Base-by-base conservation (phyloP, 2,888 invertebrate genomes). In the Habroteleia sp. region DNA sequence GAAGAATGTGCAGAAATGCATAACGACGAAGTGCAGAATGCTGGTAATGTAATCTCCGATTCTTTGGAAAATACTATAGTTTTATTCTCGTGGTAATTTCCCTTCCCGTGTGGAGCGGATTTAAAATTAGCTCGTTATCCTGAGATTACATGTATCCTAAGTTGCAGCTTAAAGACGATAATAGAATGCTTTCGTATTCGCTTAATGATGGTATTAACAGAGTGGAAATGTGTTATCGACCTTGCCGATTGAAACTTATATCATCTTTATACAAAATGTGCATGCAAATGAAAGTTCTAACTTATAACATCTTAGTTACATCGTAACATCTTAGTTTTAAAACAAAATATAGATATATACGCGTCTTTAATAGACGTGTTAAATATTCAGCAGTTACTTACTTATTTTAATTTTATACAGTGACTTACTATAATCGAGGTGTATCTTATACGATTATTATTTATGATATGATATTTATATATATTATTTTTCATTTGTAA, bases 51-150 rank as follows among this genome's bases (percentile, higher is more conserved):
- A 71, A 63, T 62, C 71, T 71, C 46, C 60, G 56, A 72, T 58
- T 72, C 50, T 65, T 65, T 42, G 14, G 50, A 50, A 63, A 72
- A 35, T 62, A 11, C 20, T 25, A n/a, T n/a, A 73, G 58, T 50
- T 60, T 66, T 68, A 52, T 58, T 66, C 33, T 17, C 27, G 11
- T 14, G 29, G 63, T 33, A 63, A 74, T 58, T 71, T 76, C 72
- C 17, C 56, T 62, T 63, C 29, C 62, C 62, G 46, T 4, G 65
- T 62, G 54, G 65, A 69, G 66, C 73, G 62, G 54, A 74, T 60
- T 76, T 65, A 76, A 76, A 76, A 76, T 76, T 62, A 71, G 66
- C 56, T 76, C 76, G 73, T 76, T 76, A 76, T 74, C 48, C 39
- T 35, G 60, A 74, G 73, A 76, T 69, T 74, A 74, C 71, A 44